Conservation (phyloP, 2,888 invertebrate species). For the Oxytorus armatus region DNA sequence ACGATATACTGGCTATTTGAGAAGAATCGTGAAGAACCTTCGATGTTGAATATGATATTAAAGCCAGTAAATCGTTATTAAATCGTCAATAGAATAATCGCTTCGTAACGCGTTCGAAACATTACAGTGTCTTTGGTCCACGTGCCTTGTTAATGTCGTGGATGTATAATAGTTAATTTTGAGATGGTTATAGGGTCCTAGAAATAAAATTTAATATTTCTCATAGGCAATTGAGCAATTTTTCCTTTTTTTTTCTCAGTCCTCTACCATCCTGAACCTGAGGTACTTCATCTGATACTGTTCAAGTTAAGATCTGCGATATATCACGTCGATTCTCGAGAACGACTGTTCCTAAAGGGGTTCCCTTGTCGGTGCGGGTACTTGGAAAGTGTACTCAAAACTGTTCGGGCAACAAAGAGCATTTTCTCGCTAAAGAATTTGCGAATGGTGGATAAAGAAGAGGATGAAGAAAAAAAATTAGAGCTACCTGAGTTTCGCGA, state of each 20-base stretch:
- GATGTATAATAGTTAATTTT: slow-evolving; percentile 7
- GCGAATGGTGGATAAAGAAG: slow-evolving; percentile 8
- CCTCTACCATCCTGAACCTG: too few relatives aligned
- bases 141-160: neutral
- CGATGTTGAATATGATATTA: too few relatives aligned
- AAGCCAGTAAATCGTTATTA: too few relatives aligned
- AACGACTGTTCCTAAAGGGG: slow-evolving; percentile 5
- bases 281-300: too few relatives aligned
- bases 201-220: slow-evolving; percentile 40
- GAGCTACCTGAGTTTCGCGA: slow-evolving; percentile 19
- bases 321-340: slow-evolving; percentile 33
- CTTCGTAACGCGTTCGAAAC: neutral
- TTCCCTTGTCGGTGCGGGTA: slow-evolving; percentile 8
- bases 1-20: too few relatives aligned
- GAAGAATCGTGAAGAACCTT: too few relatives aligned
- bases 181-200: slow-evolving; percentile 16
- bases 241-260: neutral
- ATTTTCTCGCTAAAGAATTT: slow-evolving; percentile 63
- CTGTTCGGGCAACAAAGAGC: slow-evolving; percentile 63
- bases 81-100: too few relatives aligned
- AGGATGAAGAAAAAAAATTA: neutral
- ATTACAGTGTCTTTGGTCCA: neutral
- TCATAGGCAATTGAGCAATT: neutral
- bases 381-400: slow-evolving; percentile 43
- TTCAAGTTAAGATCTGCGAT: slow-evolving; percentile 5